Evolutionary conservation across 1,140 invertebrate species (phyloP), one percentile per base, ranked within the genome.

Genomic region (Meloidogyne hapla): DNA sequence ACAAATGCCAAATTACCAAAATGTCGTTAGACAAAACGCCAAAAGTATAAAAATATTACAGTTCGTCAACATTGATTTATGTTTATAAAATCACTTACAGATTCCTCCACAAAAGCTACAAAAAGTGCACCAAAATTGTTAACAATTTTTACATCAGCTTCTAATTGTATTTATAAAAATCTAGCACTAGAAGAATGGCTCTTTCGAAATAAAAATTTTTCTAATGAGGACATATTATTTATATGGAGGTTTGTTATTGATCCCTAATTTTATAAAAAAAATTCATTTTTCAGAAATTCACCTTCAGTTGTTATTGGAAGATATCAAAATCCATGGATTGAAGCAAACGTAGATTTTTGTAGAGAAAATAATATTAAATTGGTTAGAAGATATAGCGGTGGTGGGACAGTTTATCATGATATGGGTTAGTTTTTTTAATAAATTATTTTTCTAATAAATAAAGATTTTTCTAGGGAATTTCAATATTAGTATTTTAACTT

Each of bases 321-420:
- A 56, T 93, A 98, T 89, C 96, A 98, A 88, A 99, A 99, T 89
- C 94, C 95, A 1, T 98, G 95, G 92, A 86, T 92, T 23, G 96
- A 99, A 88, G 91, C 92, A 2, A 93, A 96, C 86, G 87, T 94
- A 0, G 70, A 78, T 8, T 79, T 79, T 74, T 66, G 80, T n/a
- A 8, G 76, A 2, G 62, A 79, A 21, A 77, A 72, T 23, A 68
- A 67, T 13, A 87, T 86, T 64, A 78, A 88, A 71, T 88, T 90
- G 3, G 95, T 92, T 0, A 90, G 96, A 69, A 90, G 95, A 23
- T 93, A 94, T 83, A 96, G 94, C 88, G 95, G 94, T n/a, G 96
- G 96, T 75, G 95, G 94, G 12, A 93, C 94, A 21, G 94, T 98
- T 23, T 99, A 94, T 88, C 95, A 99, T 88, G 96, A 98, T 88